Percentiles rank a stretch among this genome's conserved stretches.
phyloP scores from a whole-genome alignment of 1,140 invertebrate species.

The Drosophila bocqueti region DNA sequence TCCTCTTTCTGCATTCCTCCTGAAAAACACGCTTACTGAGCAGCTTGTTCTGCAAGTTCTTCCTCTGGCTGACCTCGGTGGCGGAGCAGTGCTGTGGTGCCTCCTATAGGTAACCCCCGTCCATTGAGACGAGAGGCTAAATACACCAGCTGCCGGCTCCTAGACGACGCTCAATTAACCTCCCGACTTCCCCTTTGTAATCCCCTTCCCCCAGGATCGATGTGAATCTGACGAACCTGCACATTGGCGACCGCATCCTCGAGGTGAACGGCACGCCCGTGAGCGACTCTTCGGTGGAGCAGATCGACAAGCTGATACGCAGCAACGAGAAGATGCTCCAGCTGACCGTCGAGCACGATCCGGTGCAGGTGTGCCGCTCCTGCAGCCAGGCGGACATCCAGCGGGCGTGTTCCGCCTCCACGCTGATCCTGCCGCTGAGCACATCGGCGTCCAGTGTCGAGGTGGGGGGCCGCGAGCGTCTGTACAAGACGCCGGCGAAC shows the following conservation, averaged over 20 bases:
- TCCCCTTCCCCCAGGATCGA: conserved; percentile 88
- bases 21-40: conserved; percentile 25
- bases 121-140: not conserved
- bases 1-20: conserved; percentile 19
- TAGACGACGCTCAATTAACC: conserved; percentile 1
- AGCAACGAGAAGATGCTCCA: conserved; percentile 91
- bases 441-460: conserved; percentile 80
- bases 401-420: conserved; percentile 67
- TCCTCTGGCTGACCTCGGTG: conserved; percentile 78
- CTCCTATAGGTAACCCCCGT: conserved; percentile 76
- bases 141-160: not conserved
- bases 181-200: not conserved
- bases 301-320: conserved; percentile 91
- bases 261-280: conserved; percentile 96
- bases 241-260: conserved; percentile 95
- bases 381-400: conserved; percentile 80
- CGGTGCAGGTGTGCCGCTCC: conserved; percentile 88
- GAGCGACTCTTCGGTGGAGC: conserved; percentile 90
- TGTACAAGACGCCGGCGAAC: conserved; percentile 47
- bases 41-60: conserved; percentile 82
- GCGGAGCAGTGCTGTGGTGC: conserved; percentile 82
- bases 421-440: conserved; percentile 66
- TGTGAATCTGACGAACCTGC: conserved; percentile 92
- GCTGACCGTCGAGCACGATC: conserved; percentile 94
- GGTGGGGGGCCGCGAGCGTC: conserved; percentile 61